Percentiles rank a stretch among this genome's conserved stretches.
Evolutionary conservation across 2,888 invertebrate species (phyloP).

Genomic region (Gortyna flavago): DNA sequence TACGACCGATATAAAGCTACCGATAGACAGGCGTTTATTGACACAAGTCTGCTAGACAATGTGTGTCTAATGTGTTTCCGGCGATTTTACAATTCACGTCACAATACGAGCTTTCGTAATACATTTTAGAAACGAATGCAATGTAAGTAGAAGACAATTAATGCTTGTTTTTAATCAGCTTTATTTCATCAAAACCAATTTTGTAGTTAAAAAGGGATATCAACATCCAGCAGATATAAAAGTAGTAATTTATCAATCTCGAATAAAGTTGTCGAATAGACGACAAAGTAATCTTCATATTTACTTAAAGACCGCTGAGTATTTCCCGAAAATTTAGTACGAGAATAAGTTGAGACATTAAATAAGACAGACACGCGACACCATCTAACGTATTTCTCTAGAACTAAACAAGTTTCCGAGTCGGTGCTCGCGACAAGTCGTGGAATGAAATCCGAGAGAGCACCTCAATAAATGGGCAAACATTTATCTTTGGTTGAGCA

Average conservation of each 20-base stretch:
- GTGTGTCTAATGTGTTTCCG: slow-evolving; percentile 61
- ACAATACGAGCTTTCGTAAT: slow-evolving; percentile 45
- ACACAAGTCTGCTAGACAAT: slow-evolving; percentile 55
- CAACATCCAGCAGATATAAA: slow-evolving; percentile 31
- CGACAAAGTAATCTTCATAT: slow-evolving; percentile 58
- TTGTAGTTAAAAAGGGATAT: slow-evolving; percentile 6
- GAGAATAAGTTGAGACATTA: slow-evolving; percentile 69
- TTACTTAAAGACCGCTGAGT: slow-evolving; percentile 53
- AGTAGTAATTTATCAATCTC: slow-evolving; percentile 51
- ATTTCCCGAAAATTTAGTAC: slow-evolving; percentile 60
- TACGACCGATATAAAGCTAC: slow-evolving; percentile 55
- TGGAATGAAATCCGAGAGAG: slow-evolving; percentile 72
- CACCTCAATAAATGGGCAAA: slow-evolving; percentile 75
- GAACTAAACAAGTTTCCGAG: slow-evolving; percentile 69
- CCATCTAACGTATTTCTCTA: slow-evolving; percentile 69
- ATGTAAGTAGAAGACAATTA: slow-evolving; percentile 15
- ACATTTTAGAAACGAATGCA: slow-evolving; percentile 24
- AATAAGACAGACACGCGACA: slow-evolving; percentile 68
- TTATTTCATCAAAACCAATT: slow-evolving; percentile 20
- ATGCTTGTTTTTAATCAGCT: slow-evolving; percentile 36
- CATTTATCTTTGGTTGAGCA: slow-evolving; percentile 75
- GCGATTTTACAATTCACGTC: slow-evolving; percentile 55
- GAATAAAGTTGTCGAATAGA: slow-evolving; percentile 44
- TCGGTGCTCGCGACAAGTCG: slow-evolving; percentile 62
- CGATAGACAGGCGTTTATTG: slow-evolving; percentile 57